phyloP scores from a whole-genome alignment of 2,888 invertebrate genomes.

The Eupithecia subumbrata region DNA sequence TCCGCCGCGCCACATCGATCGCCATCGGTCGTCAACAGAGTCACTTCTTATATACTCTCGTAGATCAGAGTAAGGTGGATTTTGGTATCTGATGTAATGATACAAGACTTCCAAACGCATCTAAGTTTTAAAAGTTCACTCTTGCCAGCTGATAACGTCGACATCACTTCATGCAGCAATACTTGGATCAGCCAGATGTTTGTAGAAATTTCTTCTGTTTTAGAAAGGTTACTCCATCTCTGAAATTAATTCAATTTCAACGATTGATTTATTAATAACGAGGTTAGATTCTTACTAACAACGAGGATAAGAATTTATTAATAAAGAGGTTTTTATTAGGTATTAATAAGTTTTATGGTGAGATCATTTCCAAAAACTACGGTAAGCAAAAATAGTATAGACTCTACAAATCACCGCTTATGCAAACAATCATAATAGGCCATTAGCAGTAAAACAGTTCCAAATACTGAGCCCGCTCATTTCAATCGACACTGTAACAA shows the following conservation, averaged over 20 bases:
- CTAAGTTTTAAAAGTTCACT: background rate
- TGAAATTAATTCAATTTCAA: background rate
- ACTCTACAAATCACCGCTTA: background rate
- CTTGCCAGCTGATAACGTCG: background rate
- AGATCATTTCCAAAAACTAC: background rate
- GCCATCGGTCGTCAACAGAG: background rate
- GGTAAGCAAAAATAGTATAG: background rate
- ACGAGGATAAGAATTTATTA: no score
- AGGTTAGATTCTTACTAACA: no score
- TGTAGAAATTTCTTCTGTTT: background rate
- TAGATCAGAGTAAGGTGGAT: background rate
- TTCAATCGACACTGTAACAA: conserved; percentile 52
- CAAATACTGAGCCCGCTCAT: conserved; percentile 34
- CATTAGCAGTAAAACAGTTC: conserved; percentile 1
- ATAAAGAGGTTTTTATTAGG: no score
- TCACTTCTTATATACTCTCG: background rate
- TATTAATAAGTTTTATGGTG: no score
- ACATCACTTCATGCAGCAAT: background rate
- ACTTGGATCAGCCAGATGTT: no score
- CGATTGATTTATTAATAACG: no score
- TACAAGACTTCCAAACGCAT: no score
- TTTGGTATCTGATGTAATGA: background rate
- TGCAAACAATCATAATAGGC: background rate
- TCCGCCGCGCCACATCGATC: no score
- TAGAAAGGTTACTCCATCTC: background rate